These are phyloP conservation scores for Apogon talboti DNA, from an alignment of 2,797 vertebrate species.

Conservation along the genomic window DNA sequence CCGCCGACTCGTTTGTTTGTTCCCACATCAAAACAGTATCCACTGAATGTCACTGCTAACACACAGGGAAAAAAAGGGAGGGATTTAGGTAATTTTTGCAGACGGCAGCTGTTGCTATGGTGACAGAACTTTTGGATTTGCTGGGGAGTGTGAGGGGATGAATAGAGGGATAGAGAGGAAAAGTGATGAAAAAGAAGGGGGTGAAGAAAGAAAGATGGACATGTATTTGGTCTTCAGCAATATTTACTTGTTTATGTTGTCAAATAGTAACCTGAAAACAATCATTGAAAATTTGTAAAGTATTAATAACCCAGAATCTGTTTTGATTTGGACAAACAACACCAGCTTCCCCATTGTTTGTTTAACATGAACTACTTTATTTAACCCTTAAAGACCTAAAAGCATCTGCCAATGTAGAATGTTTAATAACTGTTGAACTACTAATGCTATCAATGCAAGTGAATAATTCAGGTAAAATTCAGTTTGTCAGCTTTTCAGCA, in stretches of 20 bases:
- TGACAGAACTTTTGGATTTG: conserved; percentile 84
- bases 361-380: conserved; percentile 12
- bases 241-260: conserved; percentile 17
- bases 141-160: conserved; percentile 68
- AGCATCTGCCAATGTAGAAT: too few relatives aligned
- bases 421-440: too few relatives aligned
- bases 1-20: conserved; percentile 54
- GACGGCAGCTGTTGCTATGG: conserved; percentile 87
- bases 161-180: conserved; percentile 69
- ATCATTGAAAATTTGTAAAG: background rate
- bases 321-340: background rate
- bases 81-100: conserved; percentile 84
- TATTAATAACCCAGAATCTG: background rate
- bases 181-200: conserved; percentile 15
- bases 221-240: conserved; percentile 27
- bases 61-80: conserved; percentile 59
- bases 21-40: conserved; percentile 62
- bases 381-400: too few relatives aligned
- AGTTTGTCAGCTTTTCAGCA: too few relatives aligned
- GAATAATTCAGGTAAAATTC: too few relatives aligned
- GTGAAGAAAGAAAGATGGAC: conserved; percentile 9
- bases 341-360: background rate
- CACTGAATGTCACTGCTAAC: conserved; percentile 68
- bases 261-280: conserved; percentile 11
- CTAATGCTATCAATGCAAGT: too few relatives aligned